A percentile compares a stretch with the other conserved stretches of the same genome.
Evolutionary conservation across 2,888 invertebrate species (phyloP).

Genomic region (Herminia tarsipennalis): DNA sequence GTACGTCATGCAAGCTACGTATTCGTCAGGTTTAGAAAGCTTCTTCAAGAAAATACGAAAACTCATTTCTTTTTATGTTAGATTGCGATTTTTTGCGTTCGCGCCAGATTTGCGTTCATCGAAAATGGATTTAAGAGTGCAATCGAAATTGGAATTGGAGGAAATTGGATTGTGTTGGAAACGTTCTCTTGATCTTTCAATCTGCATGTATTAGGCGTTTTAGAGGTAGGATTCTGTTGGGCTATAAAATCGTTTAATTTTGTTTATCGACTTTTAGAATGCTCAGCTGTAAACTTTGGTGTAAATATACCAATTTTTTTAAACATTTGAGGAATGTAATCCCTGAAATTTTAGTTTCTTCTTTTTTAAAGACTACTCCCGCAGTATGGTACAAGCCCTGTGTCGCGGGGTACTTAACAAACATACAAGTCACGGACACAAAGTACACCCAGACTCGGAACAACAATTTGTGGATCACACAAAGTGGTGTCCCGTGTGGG

Average conservation of each 20-base stretch:
- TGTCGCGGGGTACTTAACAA: no score
- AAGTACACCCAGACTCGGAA: no score
- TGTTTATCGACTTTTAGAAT: no score
- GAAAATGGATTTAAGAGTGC: constrained; percentile 14
- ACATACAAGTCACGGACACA: no score
- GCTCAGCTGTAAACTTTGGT: no score
- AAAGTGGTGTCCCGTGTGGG: no score
- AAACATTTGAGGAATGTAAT: no score
- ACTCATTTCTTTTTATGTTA: constrained; percentile 12
- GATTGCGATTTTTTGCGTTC: constrained; percentile 8
- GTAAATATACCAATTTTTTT: no score
- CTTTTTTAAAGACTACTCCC: no score
- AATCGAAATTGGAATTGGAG: constrained; percentile 19
- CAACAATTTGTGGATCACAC: no score
- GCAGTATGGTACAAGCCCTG: no score
- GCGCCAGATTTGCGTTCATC: constrained; percentile 15
- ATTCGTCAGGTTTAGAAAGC: constrained; percentile 4
- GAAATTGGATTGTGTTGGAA: constrained; percentile 27
- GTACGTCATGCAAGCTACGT: neutral
- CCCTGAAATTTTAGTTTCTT: no score
- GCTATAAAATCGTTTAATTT: neutral
- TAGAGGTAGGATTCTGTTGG: constrained; percentile 1
- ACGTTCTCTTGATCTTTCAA: constrained; percentile 33
- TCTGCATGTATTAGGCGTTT: constrained; percentile 32
- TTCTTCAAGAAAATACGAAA: constrained; percentile 5